Percentiles rank a stretch among this genome's conserved stretches.
Evolutionary conservation across 2,888 invertebrate genomes (phyloP).

Genomic region (Dastarcus helophoroides): DNA sequence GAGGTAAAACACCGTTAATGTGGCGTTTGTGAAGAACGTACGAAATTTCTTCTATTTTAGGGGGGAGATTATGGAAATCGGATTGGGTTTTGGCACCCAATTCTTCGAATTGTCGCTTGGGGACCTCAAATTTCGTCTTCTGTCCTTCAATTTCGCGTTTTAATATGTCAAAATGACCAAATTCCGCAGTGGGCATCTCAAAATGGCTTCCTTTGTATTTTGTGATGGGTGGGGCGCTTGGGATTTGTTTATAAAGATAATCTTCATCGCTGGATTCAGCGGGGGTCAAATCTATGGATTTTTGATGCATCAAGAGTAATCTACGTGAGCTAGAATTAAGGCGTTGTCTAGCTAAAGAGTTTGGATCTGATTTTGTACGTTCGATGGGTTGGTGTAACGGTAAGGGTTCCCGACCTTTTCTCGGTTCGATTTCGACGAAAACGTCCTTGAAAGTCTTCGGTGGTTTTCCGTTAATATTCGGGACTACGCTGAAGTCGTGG

Average conservation of each 20-base stretch:
- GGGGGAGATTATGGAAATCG: constrained; percentile 36
- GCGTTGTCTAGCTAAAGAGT: constrained; percentile 61
- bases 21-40: constrained; percentile 77
- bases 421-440: constrained; percentile 57
- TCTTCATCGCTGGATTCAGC: constrained; percentile 79
- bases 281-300: constrained; percentile 73
- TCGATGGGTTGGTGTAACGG: constrained; percentile 61
- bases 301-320: constrained; percentile 73
- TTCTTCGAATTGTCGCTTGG: constrained; percentile 61
- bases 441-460: constrained; percentile 32
- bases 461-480: constrained; percentile 25
- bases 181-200: constrained; percentile 37
- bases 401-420: constrained; percentile 35
- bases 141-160: constrained; percentile 39
- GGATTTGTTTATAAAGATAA: constrained; percentile 62
- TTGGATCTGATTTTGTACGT: constrained; percentile 79
- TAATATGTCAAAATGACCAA: constrained; percentile 54
- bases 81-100: constrained; percentile 38
- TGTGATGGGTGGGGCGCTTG: constrained; percentile 59
- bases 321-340: constrained; percentile 63
- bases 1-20: constrained; percentile 66
- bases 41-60: constrained; percentile 63
- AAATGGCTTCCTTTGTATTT: constrained; percentile 41
- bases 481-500: constrained; percentile 32
- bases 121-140: constrained; percentile 58